Evolutionary conservation across 2,113 vertebrate genomes (phyloP), one percentile per base, ranked within the genome.

Genomic region (Aspiorhynchus laticeps): DNA sequence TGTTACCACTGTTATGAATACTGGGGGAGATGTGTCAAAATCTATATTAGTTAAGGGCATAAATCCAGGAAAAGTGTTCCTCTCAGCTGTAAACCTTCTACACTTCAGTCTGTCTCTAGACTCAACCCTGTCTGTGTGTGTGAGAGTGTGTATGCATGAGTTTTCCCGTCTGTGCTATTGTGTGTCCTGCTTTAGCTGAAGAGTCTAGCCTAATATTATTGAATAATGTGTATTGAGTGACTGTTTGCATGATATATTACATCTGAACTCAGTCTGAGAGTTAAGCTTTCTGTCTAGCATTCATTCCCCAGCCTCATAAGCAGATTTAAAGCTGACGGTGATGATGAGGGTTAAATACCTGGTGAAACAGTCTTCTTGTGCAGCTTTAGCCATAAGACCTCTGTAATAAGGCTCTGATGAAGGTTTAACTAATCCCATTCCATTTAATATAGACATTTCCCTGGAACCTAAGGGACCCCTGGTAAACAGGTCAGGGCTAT

Each of bases 41-140:
- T 75, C n/a, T 15, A 15, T 75, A 4, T n/a, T 75, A 12, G 24
- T 75, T 75, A 11, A 10, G 12, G 11, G 11, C 24, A n/a, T n/a
- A 61, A 46, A 17, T 28, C 12, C 12, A 51, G 5, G 26, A 85
- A 76, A 87, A 91, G 77, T 69, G 78, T 80, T 89, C 87, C 89
- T 90, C 17, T 86, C 87, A 88, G 84, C 80, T 84, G 48, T 85
- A 90, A 86, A 89, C 85, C 80, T 87, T 56, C 87, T 90, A 33
- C 36, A 85, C 59, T 86, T 92, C 33, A 36, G 33, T 21, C 8
- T 21, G 51, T 67, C 63, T 67, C 89, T 90, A 91, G 92, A 92
- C 89, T 90, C 93, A 93, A 92, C 93, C 93, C 93, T 90, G 92
- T 28, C 73, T 41, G 1, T 48, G 2, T 56, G 28, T 51, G 26